Percentiles rank a stretch among this genome's conserved stretches.
phyloP scores from a whole-genome alignment of 2,888 invertebrate species.

The Caenorhabditis panamensis region DNA sequence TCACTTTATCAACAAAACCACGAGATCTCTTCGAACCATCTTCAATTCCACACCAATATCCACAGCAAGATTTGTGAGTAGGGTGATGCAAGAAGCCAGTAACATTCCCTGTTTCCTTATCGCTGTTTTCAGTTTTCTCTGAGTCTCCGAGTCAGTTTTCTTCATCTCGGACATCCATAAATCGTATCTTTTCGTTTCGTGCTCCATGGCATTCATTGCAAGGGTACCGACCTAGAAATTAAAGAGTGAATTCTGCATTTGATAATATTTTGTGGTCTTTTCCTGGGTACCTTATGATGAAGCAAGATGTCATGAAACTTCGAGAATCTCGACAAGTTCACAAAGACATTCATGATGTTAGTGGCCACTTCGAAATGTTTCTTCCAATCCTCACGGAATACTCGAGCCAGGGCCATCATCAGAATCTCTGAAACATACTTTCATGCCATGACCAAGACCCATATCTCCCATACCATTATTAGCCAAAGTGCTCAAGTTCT shows the following conservation, averaged over 20 bases:
- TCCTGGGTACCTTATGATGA: slow-evolving; percentile 89
- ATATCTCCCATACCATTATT: slow-evolving; percentile 93
- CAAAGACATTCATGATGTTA: slow-evolving; percentile 96
- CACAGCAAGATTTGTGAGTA: slow-evolving; percentile 95
- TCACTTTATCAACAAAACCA: slow-evolving; percentile 84
- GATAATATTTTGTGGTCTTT: too few relatives aligned
- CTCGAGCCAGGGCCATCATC: slow-evolving; percentile 94
- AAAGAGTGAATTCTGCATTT: neutral
- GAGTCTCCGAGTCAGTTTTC: slow-evolving; percentile 77
- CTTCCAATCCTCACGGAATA: slow-evolving; percentile 97
- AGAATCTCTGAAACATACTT: slow-evolving; percentile 86
- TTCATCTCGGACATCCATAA: slow-evolving; percentile 87
- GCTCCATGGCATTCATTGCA: slow-evolving; percentile 96
- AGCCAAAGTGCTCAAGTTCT: slow-evolving; percentile 93
- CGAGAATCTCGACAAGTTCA: slow-evolving; percentile 95
- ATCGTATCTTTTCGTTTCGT: slow-evolving; percentile 93
- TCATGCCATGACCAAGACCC: neutral
- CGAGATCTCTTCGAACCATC: slow-evolving; percentile 88
- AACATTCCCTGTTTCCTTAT: slow-evolving; percentile 95
- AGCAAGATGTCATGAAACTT: slow-evolving; percentile 95
- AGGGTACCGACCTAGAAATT: slow-evolving; percentile 86
- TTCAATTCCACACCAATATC: slow-evolving; percentile 96
- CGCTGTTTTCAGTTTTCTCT: slow-evolving; percentile 89
- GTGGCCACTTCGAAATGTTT: slow-evolving; percentile 95
- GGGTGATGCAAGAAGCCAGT: slow-evolving; percentile 90